Conservation (phyloP, 2,797 vertebrate genomes). For the Peromyscus attwateri region DNA sequence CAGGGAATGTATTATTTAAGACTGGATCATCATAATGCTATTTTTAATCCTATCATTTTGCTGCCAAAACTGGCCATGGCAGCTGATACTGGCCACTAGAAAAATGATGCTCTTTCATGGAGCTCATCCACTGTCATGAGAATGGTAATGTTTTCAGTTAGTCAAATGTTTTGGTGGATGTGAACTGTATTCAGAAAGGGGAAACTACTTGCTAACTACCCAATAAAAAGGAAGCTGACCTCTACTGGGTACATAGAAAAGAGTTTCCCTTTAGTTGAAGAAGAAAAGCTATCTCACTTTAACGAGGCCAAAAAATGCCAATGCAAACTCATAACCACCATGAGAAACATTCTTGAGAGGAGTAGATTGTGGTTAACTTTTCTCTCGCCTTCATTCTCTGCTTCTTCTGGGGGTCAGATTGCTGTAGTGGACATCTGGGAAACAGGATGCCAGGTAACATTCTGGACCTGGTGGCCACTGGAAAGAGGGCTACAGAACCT, state of each 20-base stretch:
- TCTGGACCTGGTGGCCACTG: neutral
- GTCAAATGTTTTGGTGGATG: conserved; percentile 39
- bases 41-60: conserved; percentile 54
- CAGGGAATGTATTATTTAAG: conserved; percentile 78
- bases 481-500: neutral
- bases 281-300: neutral
- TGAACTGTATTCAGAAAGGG: conserved; percentile 27
- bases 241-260: conserved; percentile 18
- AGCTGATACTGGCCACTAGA: conserved; percentile 62
- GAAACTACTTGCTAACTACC: conserved; percentile 25
- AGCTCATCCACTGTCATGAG: conserved; percentile 31
- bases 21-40: conserved; percentile 31
- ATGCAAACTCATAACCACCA: neutral
- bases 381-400: neutral
- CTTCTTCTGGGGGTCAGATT: conserved; percentile 33
- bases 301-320: neutral
- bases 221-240: conserved; percentile 55
- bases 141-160: conserved; percentile 43
- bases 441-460: neutral
- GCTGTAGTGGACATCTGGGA: neutral
- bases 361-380: neutral
- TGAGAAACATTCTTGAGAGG: neutral
- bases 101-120: conserved; percentile 79
- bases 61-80: conserved; percentile 69
- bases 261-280: conserved; percentile 13